Evolutionary conservation across 2,888 invertebrate species (phyloP), one percentile per base, ranked within the genome.

Genomic region (Linhomoeus sp.): DNA sequence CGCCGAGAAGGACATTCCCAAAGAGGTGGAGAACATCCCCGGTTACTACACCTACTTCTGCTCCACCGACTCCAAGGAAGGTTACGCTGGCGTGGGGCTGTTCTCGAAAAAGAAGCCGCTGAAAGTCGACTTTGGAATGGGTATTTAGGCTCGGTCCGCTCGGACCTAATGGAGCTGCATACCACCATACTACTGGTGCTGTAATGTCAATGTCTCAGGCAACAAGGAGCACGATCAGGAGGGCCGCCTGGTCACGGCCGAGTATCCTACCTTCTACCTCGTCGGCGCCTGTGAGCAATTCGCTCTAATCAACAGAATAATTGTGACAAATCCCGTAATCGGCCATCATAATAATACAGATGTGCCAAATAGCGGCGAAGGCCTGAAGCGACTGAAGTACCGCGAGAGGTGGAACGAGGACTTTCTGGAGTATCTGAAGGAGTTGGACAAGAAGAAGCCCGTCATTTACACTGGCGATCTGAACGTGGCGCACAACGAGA

Each of bases 391-490:
- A 14, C 70, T 94, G 49, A 78, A 80, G 3, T 83, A 84, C 67
- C 77, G 90, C 58, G 51, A 84, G 64, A 73, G 80, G 58, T 97
- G 94, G 90, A 87, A 97, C 64, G 72, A 77, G 48, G 74, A 75
- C 26, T 86, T 97, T 61, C 75, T 77, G 54, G 72, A 74, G n/a
- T 78, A 79, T 63, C 67, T 94, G 17, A 75, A 78, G 59, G 72
- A 76, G 44, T 71, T 94, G 53, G 84, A 94, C 67, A 71, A 74
- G 51, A 77, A 78, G 57, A 99, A 97, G 64, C 87, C 92, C 12
- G 84, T 97, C 14, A 80, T 99, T 49, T 75, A 92, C 58, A 83
- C 83, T 62, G 97, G 97, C 0, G 97, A 97, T 67, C 78, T 97
- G 76, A 97, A 97, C 69, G 94, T 97, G 12, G 81, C 94, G 22